These are phyloP conservation scores for Drosophila teissieri DNA, from an alignment of 1,140 invertebrate species.

Conservation along the genomic window DNA sequence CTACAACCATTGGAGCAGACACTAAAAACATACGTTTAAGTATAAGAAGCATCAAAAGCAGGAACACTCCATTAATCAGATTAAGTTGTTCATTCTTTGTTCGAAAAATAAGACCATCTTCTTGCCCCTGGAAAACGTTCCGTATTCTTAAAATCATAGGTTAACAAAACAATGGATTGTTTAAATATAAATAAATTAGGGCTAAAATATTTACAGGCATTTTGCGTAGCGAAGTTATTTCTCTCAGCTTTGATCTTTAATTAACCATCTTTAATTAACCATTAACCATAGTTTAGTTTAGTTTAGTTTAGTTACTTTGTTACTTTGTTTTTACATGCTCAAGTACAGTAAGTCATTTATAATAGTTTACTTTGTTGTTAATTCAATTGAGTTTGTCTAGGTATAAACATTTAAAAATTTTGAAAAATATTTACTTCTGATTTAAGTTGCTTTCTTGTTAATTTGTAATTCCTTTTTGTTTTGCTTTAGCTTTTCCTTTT, in stretches of 20 bases:
- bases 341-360: constrained; percentile 54
- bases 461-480: constrained; percentile 16
- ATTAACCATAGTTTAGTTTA: constrained; percentile 34
- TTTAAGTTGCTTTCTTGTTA: constrained; percentile 40
- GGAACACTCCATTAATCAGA: constrained; percentile 7
- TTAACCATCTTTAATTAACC: constrained; percentile 20
- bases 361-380: constrained; percentile 42
- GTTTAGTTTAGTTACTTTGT: constrained; percentile 26
- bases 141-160: constrained; percentile 20
- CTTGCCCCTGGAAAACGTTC: constrained; percentile 33
- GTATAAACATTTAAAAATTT: constrained; percentile 79
- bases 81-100: neutral
- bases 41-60: neutral
- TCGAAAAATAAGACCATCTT: neutral
- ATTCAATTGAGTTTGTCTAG: constrained; percentile 53
- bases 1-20: constrained; percentile 36
- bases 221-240: constrained; percentile 69
- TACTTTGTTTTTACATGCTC: constrained; percentile 33
- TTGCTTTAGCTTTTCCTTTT: neutral
- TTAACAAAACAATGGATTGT: constrained; percentile 29
- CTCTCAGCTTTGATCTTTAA: constrained; percentile 32
- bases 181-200: constrained; percentile 43
- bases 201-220: constrained; percentile 76
- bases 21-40: constrained; percentile 8
- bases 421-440: constrained; percentile 79